Evolutionary conservation across 2,888 invertebrate genomes (phyloP), one percentile per base, ranked within the genome.

Genomic region (Dryobotodes eremita): DNA sequence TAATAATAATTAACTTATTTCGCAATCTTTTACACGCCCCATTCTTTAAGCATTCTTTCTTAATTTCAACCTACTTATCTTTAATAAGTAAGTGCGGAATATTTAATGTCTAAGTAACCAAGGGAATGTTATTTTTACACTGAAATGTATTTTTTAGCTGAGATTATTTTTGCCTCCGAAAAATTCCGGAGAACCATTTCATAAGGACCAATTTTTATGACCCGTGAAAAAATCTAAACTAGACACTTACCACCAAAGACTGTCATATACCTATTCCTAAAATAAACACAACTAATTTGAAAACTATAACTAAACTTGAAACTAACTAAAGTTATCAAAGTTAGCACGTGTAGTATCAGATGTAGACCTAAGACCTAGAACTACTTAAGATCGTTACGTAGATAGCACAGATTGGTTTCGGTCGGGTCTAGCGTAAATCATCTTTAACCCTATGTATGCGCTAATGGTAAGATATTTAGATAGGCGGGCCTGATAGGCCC

Each of bases 1-100:
- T 82, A 57, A 78, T 85, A 69, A 72, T 82, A 85, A 85, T 83
- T 69, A 80, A 79, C 46, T 80, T 79, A 77, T 72, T 85, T 75
- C 73, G 46, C 75, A 79, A 85, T 83, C 55, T 87, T 77, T 85
- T 74, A 71, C 75, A 42, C 76, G 59, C 42, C 6, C 48, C 71
- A 62, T 81, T 82, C 73, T 82, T 77, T 74, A 11, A 64, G 11
- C 78, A 77, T 73, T 79, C 62, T 65, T 50, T 42, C 64, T 70
- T 76, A 73, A 80, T 80, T 75, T 84, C 53, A 42, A 48, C 46
- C 65, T 72, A 81, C 79, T 75, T 83, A 77, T 73, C 61, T 77
- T 76, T 59, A n/a, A 71, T 73, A 80, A 77, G 68, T 69, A 84
- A 77, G 71, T 77, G 36, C 23, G 26, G 72, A 83, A 78, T 78